Evolutionary conservation across 2,888 invertebrate genomes (phyloP), one percentile per base, ranked within the genome.

Genomic region (Drosophila atroscutellata): DNA sequence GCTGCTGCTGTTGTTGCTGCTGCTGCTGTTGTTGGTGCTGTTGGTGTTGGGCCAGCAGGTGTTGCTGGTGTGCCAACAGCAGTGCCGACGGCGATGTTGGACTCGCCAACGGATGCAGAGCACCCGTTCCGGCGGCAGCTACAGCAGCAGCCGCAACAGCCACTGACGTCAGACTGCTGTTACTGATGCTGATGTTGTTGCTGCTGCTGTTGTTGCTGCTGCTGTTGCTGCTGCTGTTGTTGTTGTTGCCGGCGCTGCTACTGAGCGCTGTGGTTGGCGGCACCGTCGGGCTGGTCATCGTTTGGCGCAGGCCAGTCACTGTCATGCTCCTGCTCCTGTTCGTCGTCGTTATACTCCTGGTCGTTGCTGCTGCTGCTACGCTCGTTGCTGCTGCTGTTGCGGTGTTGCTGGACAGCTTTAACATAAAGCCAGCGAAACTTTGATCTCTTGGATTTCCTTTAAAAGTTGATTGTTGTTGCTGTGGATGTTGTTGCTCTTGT

Each of bases 271-370:
- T 91, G 80, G 91, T 91, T 86, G 93, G 94, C 91, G 93, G 94
- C 92, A 93, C 93, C 95, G 93, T 93, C 79, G 95, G 95, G 76
- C 95, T 95, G 91, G 95, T 95, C 90, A 95, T 95, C 77, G 95
- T 94, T 92, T 92, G 92, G 83, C 95, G 94, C 93, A 95, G 94
- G 81, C 95, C 95, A 93, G 95, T 95, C 86, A 95, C 95, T 89
- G 95, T 95, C 92, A 95, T 93, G 91, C 92, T 93, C 77, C 71
- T 81, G 79, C 55, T 70, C 64, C 81, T 68, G 55, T 28, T 77
- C 63, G 55, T 28, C 49, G 37, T 37, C 49, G 37, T 26, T 9
- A 45, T 64, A 39, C 6, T 77, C 45, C 47, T 66, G 72, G 20
- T 71, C 59, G 63, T 37, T 63, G 81, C 55, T 63, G 65, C 72